Percentiles rank a stretch among this genome's conserved stretches.
These are phyloP conservation scores for Tympanuchus pallidicinctus DNA, from an alignment of 2,113 vertebrate species.

Conservation along the genomic window DNA sequence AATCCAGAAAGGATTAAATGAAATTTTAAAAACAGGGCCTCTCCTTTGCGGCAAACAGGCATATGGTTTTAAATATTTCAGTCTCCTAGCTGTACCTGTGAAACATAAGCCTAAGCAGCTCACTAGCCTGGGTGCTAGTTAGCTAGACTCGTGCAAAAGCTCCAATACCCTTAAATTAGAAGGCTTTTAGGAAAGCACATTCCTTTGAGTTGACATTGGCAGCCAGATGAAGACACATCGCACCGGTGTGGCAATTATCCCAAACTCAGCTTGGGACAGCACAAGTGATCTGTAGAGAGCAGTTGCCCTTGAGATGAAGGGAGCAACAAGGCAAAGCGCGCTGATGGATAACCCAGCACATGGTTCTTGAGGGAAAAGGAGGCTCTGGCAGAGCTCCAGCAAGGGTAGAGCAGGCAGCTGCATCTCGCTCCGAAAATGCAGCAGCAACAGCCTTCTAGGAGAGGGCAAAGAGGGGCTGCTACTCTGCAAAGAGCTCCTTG, in stretches of 20 bases:
- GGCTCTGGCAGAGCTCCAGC: conserved; percentile 63
- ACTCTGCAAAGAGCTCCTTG: not conserved
- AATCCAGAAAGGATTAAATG: conserved; percentile 56
- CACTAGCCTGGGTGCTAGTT: conserved; percentile 75
- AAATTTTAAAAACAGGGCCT: conserved; percentile 44
- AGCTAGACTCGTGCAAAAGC: conserved; percentile 61
- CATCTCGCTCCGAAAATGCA: conserved; percentile 28
- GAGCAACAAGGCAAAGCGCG: conserved; percentile 9
- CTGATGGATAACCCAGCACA: conserved; percentile 32
- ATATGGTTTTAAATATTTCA: conserved; percentile 67
- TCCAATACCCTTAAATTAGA: conserved; percentile 66
- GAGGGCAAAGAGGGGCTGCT: not conserved
- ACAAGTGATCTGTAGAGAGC: conserved; percentile 76
- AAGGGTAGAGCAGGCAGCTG: conserved; percentile 59
- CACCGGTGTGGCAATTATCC: conserved; percentile 67
- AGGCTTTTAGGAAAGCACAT: conserved; percentile 64
- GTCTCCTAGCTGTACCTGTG: conserved; percentile 72
- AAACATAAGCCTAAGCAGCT: conserved; percentile 74
- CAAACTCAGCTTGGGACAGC: conserved; percentile 61
- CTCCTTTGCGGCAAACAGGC: conserved; percentile 44
- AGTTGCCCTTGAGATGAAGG: conserved; percentile 76
- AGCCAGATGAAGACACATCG: conserved; percentile 61
- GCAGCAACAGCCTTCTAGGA: conserved; percentile 10
- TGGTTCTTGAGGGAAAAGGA: conserved; percentile 61
- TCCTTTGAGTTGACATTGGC: conserved; percentile 77